Percentiles rank a stretch among this genome's conserved stretches.
phyloP scores from a whole-genome alignment of 2,797 vertebrate genomes.

The Rachycentron canadum region DNA sequence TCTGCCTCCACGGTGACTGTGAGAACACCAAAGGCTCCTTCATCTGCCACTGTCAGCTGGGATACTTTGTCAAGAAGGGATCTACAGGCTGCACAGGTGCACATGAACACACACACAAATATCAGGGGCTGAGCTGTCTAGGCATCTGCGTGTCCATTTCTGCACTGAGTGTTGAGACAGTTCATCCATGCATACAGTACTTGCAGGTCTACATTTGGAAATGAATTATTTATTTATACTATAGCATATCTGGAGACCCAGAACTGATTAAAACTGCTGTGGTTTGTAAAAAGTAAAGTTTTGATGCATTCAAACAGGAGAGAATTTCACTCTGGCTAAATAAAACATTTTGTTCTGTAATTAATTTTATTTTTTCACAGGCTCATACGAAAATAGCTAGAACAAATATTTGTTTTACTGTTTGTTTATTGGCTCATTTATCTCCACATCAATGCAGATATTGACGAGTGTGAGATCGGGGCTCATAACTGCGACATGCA shows the following conservation, averaged over 20 bases:
- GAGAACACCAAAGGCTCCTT: slow-evolving; percentile 97
- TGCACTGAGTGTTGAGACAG: slow-evolving; percentile 23
- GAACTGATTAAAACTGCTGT: slow-evolving; percentile 20
- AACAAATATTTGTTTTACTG: neutral
- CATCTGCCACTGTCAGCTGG: slow-evolving; percentile 94
- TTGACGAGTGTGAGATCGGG: slow-evolving; percentile 94
- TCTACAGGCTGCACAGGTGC: slow-evolving; percentile 93
- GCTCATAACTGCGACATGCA: slow-evolving; percentile 94
- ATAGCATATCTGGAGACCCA: neutral
- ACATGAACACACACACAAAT: slow-evolving; percentile 16
- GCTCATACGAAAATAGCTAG: neutral
- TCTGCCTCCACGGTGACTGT: slow-evolving; percentile 94
- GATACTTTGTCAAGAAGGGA: slow-evolving; percentile 93
- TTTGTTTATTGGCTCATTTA: neutral
- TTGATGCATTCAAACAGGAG: neutral
- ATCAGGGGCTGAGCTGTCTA: slow-evolving; percentile 19
- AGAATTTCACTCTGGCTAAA: neutral
- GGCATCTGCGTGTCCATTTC: neutral
- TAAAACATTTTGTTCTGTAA: neutral
- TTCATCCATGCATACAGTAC: slow-evolving; percentile 61
- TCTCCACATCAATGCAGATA: slow-evolving; percentile 80
- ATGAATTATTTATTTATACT: slow-evolving; percentile 40
- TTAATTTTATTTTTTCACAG: neutral
- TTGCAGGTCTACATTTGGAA: slow-evolving; percentile 22
- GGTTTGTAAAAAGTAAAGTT: slow-evolving; percentile 4